phyloP scores from a whole-genome alignment of 2,113 vertebrate genomes.

The Porphyrio hochstetteri region DNA sequence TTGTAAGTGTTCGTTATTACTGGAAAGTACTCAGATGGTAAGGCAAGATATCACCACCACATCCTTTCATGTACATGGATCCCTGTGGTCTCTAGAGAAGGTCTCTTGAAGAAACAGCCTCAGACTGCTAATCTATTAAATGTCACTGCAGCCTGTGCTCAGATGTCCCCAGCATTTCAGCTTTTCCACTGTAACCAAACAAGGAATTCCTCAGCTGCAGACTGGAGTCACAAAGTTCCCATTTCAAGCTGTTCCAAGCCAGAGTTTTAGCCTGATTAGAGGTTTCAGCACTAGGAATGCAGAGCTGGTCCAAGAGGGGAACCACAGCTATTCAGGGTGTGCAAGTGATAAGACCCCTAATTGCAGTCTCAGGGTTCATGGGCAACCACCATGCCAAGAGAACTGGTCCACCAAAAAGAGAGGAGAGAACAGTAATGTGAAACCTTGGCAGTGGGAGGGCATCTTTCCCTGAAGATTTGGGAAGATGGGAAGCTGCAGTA shows the following conservation, averaged over 20 bases:
- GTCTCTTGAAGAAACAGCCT: background rate
- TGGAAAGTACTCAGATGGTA: background rate
- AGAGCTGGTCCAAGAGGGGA: background rate
- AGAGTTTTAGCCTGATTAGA: background rate
- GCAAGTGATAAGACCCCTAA: background rate
- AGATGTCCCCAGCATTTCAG: background rate
- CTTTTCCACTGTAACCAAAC: background rate
- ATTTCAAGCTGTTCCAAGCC: conserved; percentile 42
- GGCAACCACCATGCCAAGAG: background rate
- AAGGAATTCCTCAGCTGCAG: conserved; percentile 38
- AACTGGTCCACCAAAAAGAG: background rate
- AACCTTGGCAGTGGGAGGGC: background rate
- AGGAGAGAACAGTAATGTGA: background rate
- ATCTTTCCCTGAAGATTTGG: background rate
- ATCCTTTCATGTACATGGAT: background rate
- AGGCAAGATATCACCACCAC: background rate
- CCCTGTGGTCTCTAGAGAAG: background rate
- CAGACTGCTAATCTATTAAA: background rate
- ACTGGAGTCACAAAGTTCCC: background rate
- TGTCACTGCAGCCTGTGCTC: background rate
- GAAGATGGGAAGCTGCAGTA: background rate
- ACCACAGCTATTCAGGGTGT: background rate
- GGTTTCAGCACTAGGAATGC: conserved; percentile 30
- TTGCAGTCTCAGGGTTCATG: background rate
- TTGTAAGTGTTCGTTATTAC: background rate